Conservation (phyloP, 2,113 vertebrate genomes). For the Mystacornis crossleyi region DNA sequence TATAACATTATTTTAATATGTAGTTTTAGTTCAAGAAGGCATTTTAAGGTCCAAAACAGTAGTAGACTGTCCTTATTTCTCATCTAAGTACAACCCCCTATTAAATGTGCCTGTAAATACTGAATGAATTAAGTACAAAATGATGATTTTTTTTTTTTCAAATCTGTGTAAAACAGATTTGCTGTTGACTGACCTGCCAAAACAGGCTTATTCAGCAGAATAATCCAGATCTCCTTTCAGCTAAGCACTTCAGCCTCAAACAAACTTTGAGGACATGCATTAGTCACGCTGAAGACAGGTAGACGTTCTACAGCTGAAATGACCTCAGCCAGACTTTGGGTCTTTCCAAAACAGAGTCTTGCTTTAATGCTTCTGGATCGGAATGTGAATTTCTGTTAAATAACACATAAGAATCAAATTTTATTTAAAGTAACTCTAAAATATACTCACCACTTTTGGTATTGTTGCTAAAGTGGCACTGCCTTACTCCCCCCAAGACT, state of each 20-base stretch:
- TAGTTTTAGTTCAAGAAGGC: neutral
- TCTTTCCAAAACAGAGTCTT: neutral
- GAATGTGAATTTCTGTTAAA: neutral
- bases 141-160: too few relatives aligned
- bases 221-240: neutral
- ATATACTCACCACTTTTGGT: neutral
- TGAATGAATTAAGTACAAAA: neutral
- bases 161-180: neutral
- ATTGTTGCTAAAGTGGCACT: too few relatives aligned
- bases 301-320: neutral
- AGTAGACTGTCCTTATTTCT: neutral
- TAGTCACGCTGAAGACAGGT: neutral
- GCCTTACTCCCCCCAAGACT: accelerated
- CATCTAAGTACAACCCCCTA: neutral
- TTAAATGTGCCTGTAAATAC: neutral
- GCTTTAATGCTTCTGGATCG: neutral
- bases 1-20: neutral
- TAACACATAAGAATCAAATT: neutral
- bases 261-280: neutral
- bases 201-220: neutral
- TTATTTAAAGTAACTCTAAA: neutral
- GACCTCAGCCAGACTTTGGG: neutral
- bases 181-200: neutral
- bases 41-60: neutral
- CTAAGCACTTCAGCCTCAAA: neutral